Percentiles rank a stretch among this genome's conserved stretches.
These are phyloP conservation scores for Amphiprion ocellaris DNA, from an alignment of 2,113 vertebrate species.

Conservation along the genomic window DNA sequence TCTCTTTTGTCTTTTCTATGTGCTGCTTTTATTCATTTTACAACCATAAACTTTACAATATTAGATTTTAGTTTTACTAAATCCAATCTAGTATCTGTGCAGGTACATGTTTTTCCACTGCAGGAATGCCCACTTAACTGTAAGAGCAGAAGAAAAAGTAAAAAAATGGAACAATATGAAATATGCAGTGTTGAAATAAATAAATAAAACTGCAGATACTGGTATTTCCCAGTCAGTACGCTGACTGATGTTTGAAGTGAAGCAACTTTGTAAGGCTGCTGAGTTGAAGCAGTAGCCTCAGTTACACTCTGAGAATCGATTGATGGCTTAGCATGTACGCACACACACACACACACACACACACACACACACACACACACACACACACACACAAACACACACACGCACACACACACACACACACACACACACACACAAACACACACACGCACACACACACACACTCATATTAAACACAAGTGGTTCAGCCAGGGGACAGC, in stretches of 20 bases:
- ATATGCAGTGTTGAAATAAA: slow-evolving; percentile 13
- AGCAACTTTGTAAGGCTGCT: slow-evolving; percentile 52
- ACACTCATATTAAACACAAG: slow-evolving; percentile 64
- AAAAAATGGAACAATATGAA: not conserved
- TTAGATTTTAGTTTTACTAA: too few species aligned
- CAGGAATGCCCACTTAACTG: not conserved
- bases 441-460: slow-evolving; percentile 26
- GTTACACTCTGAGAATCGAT: slow-evolving; percentile 59
- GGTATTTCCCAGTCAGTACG: slow-evolving; percentile 35
- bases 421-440: not conserved
- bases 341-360: slow-evolving; percentile 15
- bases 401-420: slow-evolving; percentile 16
- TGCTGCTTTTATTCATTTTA: too few species aligned
- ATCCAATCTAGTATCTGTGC: not conserved
- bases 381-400: slow-evolving; percentile 6
- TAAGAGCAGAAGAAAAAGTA: not conserved
- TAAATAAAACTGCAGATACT: slow-evolving; percentile 23
- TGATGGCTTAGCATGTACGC: slow-evolving; percentile 59
- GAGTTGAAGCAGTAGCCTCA: slow-evolving; percentile 57
- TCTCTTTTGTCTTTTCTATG: too few species aligned
- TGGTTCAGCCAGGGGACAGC: slow-evolving; percentile 78
- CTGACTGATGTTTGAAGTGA: slow-evolving; percentile 56
- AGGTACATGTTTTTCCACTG: not conserved
- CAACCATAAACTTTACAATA: too few species aligned
- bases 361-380: slow-evolving; percentile 7